Conservation (phyloP, 2,888 invertebrate genomes). For the Andrena haemorrhoa region DNA sequence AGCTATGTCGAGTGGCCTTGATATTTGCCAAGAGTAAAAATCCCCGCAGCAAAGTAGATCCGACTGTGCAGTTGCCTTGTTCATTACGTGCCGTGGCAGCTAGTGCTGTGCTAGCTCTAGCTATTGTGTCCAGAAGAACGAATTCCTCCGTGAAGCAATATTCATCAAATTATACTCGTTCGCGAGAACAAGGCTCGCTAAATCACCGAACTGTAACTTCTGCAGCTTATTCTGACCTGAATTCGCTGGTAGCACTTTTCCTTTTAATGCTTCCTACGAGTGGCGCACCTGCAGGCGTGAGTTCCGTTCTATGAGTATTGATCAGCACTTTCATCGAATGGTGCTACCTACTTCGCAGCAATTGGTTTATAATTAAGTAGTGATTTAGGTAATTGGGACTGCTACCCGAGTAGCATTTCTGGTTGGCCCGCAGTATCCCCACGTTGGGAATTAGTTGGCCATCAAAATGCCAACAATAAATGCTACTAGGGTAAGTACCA, state of each 20-base stretch:
- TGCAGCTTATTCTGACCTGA: conserved; percentile 74
- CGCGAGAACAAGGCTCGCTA: conserved; percentile 40
- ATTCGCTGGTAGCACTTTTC: conserved; percentile 68
- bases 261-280: conserved; percentile 45
- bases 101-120: conserved; percentile 9
- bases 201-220: conserved; percentile 72
- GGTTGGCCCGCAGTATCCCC: too few species aligned
- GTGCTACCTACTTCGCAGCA: too few species aligned
- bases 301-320: conserved; percentile 6
- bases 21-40: conserved; percentile 41
- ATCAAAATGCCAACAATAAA: too few species aligned
- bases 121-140: conserved; percentile 26
- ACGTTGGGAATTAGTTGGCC: too few species aligned
- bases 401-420: too few species aligned
- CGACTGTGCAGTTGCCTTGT: conserved; percentile 77
- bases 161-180: conserved; percentile 58
- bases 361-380: too few species aligned
- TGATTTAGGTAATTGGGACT: too few species aligned
- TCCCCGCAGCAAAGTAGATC: conserved; percentile 75
- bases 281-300: conserved; percentile 49
- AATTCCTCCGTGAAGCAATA: conserved; percentile 38
- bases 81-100: conserved; percentile 71
- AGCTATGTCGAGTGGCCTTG: background rate
- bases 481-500: too few species aligned
- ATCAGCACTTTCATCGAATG: conserved; percentile 46